Conservation (phyloP, 23 tunicate species). For the Clavelina lepadiformis region DNA sequence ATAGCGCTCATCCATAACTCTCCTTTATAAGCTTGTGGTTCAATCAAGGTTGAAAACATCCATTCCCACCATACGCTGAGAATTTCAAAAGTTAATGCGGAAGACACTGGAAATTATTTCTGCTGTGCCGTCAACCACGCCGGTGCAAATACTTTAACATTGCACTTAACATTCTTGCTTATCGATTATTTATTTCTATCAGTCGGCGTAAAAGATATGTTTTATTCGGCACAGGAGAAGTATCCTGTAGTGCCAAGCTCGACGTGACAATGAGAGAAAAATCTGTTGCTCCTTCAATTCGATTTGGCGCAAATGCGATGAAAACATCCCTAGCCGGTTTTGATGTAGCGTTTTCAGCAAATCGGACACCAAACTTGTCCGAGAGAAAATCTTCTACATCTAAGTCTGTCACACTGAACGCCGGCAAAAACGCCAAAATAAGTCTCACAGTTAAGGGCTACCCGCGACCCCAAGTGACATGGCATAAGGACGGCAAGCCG, state of each 20-base stretch:
- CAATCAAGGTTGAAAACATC: conserved; percentile 35
- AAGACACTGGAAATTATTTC: conserved; percentile 36
- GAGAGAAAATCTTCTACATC: conserved; percentile 6
- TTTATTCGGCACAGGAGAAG: conserved; percentile 48
- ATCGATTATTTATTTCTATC: background rate
- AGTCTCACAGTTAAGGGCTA: conserved; percentile 33
- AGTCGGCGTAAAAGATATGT: background rate
- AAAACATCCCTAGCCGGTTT: background rate
- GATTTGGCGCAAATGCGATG: conserved; percentile 11
- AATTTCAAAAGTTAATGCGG: conserved; percentile 3
- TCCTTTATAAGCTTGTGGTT: background rate
- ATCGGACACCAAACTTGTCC: background rate
- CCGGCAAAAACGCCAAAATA: conserved; percentile 33
- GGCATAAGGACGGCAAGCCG: conserved; percentile 53
- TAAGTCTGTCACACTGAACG: conserved; percentile 8
- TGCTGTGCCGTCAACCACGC: conserved; percentile 38
- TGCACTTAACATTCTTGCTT: background rate
- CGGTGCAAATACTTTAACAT: conserved; percentile 5
- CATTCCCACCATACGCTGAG: conserved; percentile 38
- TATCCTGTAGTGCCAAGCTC: conserved; percentile 41
- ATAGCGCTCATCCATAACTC: too few relatives aligned
- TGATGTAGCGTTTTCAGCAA: background rate
- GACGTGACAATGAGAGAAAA: conserved; percentile 24
- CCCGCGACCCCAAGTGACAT: conserved; percentile 50
- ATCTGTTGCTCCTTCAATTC: conserved; percentile 26